phyloP scores from a whole-genome alignment of 1,140 invertebrate species.

The Diploscapter pachys region DNA sequence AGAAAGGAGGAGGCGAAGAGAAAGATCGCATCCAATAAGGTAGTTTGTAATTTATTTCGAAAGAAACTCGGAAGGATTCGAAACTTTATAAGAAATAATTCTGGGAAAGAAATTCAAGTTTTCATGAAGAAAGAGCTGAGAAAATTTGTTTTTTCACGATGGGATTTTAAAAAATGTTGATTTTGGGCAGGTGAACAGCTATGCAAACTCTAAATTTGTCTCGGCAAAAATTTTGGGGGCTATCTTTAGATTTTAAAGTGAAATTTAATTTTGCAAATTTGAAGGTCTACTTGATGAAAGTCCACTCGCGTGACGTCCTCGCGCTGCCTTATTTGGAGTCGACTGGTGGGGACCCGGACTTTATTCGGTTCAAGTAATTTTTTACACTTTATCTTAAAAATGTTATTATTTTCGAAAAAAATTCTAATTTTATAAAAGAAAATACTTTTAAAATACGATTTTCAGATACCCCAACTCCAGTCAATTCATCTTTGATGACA shows the following conservation, averaged over 20 bases:
- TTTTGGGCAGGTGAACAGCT: too few relatives aligned
- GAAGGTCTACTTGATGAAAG: conserved; percentile 11
- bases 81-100: background rate
- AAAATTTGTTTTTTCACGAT: background rate
- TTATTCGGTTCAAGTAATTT: conserved; percentile 24
- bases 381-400: background rate
- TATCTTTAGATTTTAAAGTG: too few relatives aligned
- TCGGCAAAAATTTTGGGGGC: too few relatives aligned
- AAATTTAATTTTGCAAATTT: background rate
- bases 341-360: conserved; percentile 17
- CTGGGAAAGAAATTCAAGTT: background rate
- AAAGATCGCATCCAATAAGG: conserved; percentile 6
- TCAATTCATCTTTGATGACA: too few relatives aligned
- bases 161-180: too few relatives aligned
- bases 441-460: too few relatives aligned
- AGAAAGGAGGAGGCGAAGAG: conserved; percentile 4
- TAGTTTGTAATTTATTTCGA: background rate
- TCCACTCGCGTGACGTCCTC: conserved; percentile 1
- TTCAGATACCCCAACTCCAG: too few relatives aligned
- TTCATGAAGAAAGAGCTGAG: background rate
- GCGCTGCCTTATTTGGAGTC: conserved; percentile 23
- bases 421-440: too few relatives aligned
- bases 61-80: conserved; percentile 10
- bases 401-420: background rate
- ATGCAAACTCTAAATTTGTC: too few relatives aligned